A percentile compares a stretch with the other conserved stretches of the same genome.
Conservation (phyloP, 2,888 invertebrate species). For the Oeneis ivallda region DNA sequence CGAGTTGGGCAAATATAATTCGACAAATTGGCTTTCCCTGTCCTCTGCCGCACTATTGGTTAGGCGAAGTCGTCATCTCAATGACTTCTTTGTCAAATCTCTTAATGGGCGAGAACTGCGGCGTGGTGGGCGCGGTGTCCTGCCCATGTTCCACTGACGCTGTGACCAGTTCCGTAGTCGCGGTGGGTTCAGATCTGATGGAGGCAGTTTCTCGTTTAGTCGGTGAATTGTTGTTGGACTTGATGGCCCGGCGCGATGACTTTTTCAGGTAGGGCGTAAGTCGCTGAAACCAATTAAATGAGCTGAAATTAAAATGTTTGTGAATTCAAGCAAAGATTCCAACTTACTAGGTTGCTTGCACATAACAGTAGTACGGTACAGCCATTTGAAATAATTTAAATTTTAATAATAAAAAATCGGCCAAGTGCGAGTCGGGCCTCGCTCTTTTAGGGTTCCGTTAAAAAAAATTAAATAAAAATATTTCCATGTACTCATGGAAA, state of each 20-base stretch:
- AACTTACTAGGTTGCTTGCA: too few relatives aligned
- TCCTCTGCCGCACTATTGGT: conserved; percentile 39
- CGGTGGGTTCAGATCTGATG: conserved; percentile 64
- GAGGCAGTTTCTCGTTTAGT: conserved; percentile 59
- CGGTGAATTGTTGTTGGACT: conserved; percentile 52
- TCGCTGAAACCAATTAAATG: conserved; percentile 54
- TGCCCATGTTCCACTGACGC: conserved; percentile 61
- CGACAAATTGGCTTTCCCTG: conserved; percentile 5
- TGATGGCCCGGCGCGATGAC: conserved; percentile 48
- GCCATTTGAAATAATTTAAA: too few relatives aligned
- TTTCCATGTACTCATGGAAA: too few relatives aligned
- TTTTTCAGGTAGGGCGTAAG: conserved; percentile 61
- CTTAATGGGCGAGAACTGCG: conserved; percentile 55
- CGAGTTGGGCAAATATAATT: conserved; percentile 23
- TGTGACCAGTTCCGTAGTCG: conserved; percentile 67
- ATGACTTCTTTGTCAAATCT: conserved; percentile 46
- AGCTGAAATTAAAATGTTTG: too few relatives aligned
- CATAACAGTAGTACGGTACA: too few relatives aligned
- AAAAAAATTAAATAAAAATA: too few relatives aligned
- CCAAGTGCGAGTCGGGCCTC: too few relatives aligned
- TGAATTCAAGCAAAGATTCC: too few relatives aligned
- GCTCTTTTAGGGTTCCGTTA: too few relatives aligned
- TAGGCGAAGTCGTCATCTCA: conserved; percentile 57
- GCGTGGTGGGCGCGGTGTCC: conserved; percentile 60
- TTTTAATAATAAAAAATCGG: too few relatives aligned